phyloP scores from a whole-genome alignment of 2,888 invertebrate species.

The Melinopterus prodromus region DNA sequence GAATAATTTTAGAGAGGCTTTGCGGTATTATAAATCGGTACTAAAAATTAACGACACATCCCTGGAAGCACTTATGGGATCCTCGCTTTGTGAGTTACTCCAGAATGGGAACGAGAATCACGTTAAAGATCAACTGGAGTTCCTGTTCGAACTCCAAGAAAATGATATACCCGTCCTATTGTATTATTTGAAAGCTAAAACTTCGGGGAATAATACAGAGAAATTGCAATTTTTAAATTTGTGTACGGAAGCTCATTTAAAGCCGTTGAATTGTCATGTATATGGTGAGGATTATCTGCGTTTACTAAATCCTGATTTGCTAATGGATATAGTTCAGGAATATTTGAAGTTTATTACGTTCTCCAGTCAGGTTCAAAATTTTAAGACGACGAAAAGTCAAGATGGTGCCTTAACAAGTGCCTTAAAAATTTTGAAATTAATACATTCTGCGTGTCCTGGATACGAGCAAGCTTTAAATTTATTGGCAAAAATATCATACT shows the following conservation, averaged over 20 bases:
- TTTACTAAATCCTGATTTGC: constrained; percentile 84
- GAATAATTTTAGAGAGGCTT: constrained; percentile 80
- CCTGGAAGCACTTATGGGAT: constrained; percentile 79
- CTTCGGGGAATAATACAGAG: constrained; percentile 64
- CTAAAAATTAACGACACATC: constrained; percentile 87
- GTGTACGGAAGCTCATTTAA: constrained; percentile 67
- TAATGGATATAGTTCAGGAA: constrained; percentile 80
- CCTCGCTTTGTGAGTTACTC: constrained; percentile 82
- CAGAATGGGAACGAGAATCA: constrained; percentile 77
- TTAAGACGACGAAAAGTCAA: constrained; percentile 23
- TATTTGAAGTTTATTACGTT: constrained; percentile 77
- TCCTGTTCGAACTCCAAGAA: constrained; percentile 82
- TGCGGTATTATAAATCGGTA: constrained; percentile 80
- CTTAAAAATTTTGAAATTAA: constrained; percentile 68
- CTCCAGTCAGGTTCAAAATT: constrained; percentile 31
- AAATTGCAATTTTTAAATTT: constrained; percentile 69
- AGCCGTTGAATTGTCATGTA: constrained; percentile 64
- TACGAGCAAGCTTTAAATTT: constrained; percentile 73
- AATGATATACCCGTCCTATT: constrained; percentile 73
- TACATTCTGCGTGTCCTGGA: constrained; percentile 85
- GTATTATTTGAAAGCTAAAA: constrained; percentile 73
- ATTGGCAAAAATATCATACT: constrained; percentile 81
- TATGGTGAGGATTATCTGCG: constrained; percentile 80
- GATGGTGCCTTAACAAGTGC: constrained; percentile 28
- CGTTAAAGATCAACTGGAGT: constrained; percentile 85